phyloP scores from a whole-genome alignment of 2,113 vertebrate species.

The Psittacus erithacus region DNA sequence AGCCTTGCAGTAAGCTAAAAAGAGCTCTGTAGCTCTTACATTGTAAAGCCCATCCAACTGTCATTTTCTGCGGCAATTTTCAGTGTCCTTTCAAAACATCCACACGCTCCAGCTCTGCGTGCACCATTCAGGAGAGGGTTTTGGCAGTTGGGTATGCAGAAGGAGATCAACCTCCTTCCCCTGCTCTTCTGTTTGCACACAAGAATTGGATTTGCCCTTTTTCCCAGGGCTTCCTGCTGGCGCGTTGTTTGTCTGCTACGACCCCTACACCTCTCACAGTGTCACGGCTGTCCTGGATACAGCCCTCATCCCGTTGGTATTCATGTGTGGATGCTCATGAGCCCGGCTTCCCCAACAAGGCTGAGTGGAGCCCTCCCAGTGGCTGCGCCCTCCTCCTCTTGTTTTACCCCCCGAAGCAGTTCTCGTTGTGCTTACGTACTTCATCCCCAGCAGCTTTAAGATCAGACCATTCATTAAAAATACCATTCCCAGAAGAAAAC shows the following conservation, averaged over 20 bases:
- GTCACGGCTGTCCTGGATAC: rapidly evolving
- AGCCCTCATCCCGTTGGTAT: neutral
- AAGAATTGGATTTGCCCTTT: neutral
- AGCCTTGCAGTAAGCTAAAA: neutral
- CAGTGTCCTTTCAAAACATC: neutral
- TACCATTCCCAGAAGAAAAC: neutral
- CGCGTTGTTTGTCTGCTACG: neutral
- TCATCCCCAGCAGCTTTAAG: neutral
- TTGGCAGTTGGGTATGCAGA: neutral
- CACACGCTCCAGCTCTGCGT: rapidly evolving
- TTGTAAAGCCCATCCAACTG: rapidly evolving
- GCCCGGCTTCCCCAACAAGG: neutral
- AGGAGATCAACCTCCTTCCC: neutral
- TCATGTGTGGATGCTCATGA: rapidly evolving
- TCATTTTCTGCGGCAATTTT: neutral
- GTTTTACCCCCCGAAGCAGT: neutral
- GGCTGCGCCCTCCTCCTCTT: neutral
- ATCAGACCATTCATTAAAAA: neutral
- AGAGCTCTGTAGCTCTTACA: neutral
- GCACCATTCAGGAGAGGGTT: neutral
- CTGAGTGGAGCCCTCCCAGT: rapidly evolving
- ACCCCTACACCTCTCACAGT: neutral
- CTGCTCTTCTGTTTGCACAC: neutral
- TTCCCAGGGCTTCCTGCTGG: neutral
- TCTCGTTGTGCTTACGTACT: neutral